Evolutionary conservation across 2,888 invertebrate species (phyloP).

Genomic region (Pimpla rufipes): DNA sequence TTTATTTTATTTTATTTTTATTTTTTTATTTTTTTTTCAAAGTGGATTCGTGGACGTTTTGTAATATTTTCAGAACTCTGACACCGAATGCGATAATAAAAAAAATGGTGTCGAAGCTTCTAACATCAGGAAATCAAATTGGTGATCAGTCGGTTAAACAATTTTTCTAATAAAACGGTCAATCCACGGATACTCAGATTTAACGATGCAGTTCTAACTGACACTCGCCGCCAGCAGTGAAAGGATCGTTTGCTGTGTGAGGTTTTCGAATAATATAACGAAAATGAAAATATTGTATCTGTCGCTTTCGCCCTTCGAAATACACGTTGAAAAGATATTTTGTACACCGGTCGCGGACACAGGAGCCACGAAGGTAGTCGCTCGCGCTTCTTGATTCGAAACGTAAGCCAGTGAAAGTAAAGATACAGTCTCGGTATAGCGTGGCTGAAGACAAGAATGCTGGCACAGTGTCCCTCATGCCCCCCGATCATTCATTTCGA

Average conservation of each 20-base stretch:
- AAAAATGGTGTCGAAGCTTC: no score
- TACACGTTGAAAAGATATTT: conserved; percentile 48
- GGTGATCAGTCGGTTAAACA: background rate
- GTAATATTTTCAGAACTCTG: no score
- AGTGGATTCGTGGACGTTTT: no score
- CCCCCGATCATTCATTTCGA: conserved; percentile 66
- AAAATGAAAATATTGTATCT: conserved; percentile 3
- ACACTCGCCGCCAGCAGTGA: background rate
- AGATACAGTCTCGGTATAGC: conserved; percentile 72
- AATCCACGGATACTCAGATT: background rate
- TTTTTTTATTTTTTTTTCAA: no score
- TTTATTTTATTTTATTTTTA: no score
- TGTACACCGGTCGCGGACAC: conserved; percentile 30
- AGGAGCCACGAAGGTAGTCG: conserved; percentile 40
- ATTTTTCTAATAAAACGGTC: background rate
- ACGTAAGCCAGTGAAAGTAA: conserved; percentile 78
- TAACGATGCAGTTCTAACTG: background rate
- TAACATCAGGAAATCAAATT: no score
- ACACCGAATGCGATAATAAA: no score
- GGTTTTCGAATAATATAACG: background rate
- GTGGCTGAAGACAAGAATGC: conserved; percentile 72
- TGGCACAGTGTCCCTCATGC: conserved; percentile 62
- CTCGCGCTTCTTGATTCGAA: conserved; percentile 66
- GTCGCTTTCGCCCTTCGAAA: conserved; percentile 38
- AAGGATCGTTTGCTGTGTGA: background rate